A percentile compares a stretch with the other conserved stretches of the same genome.
These are phyloP conservation scores for Ophthalmolycus amberensis DNA, from an alignment of 2,113 vertebrate genomes.

Conservation along the genomic window DNA sequence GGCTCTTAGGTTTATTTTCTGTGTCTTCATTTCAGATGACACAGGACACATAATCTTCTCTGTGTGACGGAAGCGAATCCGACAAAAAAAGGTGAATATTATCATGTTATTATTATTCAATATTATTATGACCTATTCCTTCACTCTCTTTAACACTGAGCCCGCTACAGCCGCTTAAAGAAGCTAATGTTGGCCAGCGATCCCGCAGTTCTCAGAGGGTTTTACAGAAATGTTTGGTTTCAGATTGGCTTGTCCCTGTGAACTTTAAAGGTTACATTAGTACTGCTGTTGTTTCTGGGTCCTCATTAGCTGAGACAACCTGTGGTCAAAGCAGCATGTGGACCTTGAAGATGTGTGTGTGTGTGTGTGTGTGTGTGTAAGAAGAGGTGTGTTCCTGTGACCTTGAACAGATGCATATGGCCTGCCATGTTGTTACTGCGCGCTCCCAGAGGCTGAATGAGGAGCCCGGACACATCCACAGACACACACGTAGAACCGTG, in stretches of 20 bases:
- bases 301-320: not conserved
- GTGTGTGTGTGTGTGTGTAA: not conserved
- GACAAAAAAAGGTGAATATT: no score
- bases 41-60: no score
- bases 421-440: not conserved
- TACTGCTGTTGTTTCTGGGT: not conserved
- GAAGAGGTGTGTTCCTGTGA: not conserved
- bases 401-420: slow-evolving; percentile 4
- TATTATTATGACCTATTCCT: no score
- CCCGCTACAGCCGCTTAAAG: no score
- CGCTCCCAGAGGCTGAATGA: slow-evolving; percentile 6
- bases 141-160: no score
- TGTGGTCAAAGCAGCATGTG: slow-evolving; percentile 12
- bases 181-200: no score
- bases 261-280: not conserved
- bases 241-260: not conserved
- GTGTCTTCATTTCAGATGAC: no score
- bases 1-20: no score
- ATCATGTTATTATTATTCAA: no score
- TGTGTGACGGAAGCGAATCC: no score
- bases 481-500: not conserved
- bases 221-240: not conserved
- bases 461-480: not conserved
- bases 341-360: not conserved
- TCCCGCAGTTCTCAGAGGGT: no score